These are phyloP conservation scores for Picus viridis DNA, from an alignment of 2,797 vertebrate species.

Conservation along the genomic window DNA sequence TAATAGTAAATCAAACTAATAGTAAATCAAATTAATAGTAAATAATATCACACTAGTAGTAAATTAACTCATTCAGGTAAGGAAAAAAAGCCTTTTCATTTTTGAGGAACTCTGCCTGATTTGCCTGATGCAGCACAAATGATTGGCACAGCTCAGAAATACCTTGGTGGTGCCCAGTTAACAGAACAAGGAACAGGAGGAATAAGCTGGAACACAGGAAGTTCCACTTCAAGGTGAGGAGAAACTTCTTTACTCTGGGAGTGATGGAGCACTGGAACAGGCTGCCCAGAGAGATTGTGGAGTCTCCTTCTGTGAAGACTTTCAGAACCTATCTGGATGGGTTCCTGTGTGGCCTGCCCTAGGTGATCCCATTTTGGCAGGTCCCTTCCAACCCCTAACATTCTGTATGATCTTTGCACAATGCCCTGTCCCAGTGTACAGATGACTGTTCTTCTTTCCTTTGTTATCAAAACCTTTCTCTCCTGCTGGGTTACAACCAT, in stretches of 20 bases:
- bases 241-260: no score
- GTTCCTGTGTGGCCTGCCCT: no score
- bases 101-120: neutral
- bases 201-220: no score
- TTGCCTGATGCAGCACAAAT: neutral
- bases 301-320: no score
- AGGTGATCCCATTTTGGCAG: no score
- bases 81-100: neutral
- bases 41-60: neutral
- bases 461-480: neutral
- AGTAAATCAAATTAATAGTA: neutral
- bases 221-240: no score
- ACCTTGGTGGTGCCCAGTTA: neutral
- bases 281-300: no score
- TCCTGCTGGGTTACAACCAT: neutral
- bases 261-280: no score
- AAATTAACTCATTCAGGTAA: neutral
- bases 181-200: no score
- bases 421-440: neutral
- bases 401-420: neutral
- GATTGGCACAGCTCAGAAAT: neutral
- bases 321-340: no score
- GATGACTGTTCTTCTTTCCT: constrained; percentile 1
- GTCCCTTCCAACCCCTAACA: no score
- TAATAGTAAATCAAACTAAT: constrained; percentile 4